phyloP scores from a whole-genome alignment of 2,888 invertebrate genomes.

The Hypselothyrea guttata region DNA sequence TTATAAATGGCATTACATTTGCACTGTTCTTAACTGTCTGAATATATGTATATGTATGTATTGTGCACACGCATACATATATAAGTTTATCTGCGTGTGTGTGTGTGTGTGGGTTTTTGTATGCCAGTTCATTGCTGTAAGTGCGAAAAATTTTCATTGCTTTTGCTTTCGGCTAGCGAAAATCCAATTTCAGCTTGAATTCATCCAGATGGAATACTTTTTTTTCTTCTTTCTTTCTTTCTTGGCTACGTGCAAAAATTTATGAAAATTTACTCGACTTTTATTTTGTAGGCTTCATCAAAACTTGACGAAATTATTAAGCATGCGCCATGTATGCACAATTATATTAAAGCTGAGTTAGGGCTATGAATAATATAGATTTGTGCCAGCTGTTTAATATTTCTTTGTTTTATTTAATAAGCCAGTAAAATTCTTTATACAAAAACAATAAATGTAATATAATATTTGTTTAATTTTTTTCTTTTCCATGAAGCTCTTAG shows the following conservation, averaged over 20 bases:
- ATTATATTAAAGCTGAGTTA: conserved; percentile 5
- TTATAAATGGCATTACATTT: conserved; percentile 68
- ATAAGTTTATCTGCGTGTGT: too few species aligned
- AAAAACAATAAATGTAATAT: too few species aligned
- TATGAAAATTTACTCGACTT: conserved; percentile 32
- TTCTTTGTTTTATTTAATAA: too few species aligned
- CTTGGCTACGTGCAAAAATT: conserved; percentile 43
- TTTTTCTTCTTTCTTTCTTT: conserved; percentile 5
- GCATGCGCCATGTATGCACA: conserved; percentile 3
- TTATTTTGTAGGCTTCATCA: conserved; percentile 24
- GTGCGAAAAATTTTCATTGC: conserved; percentile 27
- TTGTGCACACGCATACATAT: conserved; percentile 2
- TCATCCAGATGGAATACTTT: conserved; percentile 33
- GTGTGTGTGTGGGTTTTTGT: background rate
- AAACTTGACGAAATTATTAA: conserved; percentile 28
- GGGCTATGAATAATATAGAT: too few species aligned
- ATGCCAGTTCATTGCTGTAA: conserved; percentile 9
- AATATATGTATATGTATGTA: conserved; percentile 1
- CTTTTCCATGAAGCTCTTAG: too few species aligned
- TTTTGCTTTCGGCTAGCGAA: conserved; percentile 13
- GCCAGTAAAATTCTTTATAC: too few species aligned
- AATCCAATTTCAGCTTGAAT: conserved; percentile 43
- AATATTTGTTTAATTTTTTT: too few species aligned
- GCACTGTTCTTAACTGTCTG: conserved; percentile 33
- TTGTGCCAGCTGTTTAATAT: too few species aligned